A percentile compares a stretch with the other conserved stretches of the same genome.
These are phyloP conservation scores for Sus cebifrons DNA, from an alignment of 2,797 vertebrate genomes.

Conservation along the genomic window DNA sequence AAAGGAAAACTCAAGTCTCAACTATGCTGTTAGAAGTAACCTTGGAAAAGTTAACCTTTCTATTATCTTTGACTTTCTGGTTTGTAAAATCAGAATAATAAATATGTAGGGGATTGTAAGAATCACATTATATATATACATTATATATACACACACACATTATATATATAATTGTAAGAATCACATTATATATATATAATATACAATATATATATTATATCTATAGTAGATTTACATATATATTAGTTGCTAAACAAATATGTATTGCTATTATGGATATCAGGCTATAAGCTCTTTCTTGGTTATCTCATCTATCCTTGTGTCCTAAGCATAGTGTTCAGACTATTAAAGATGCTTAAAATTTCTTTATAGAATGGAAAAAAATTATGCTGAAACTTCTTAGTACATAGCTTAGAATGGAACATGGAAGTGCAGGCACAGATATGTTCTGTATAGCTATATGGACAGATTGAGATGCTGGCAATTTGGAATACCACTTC, in stretches of 20 bases:
- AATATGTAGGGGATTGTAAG: neutral
- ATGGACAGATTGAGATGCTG: neutral
- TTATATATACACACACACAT: too few species aligned
- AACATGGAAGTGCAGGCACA: neutral
- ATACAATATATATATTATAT: too few species aligned
- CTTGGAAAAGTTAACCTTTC: neutral
- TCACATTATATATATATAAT: too few species aligned
- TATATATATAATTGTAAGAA: too few species aligned
- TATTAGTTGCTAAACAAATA: conserved; percentile 25
- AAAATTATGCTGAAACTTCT: neutral
- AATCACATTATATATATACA: neutral
- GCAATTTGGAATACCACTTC: neutral
- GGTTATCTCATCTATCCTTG: neutral
- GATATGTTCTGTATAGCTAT: neutral
- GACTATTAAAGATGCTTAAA: neutral
- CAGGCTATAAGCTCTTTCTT: neutral
- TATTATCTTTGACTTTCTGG: neutral
- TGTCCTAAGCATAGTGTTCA: neutral
- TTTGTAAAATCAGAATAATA: conserved; percentile 1
- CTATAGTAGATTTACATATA: neutral
- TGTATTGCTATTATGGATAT: neutral
- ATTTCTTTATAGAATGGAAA: neutral
- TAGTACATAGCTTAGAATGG: neutral
- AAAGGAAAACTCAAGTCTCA: neutral
- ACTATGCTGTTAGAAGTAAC: neutral